Evolutionary conservation across 2,888 invertebrate species (phyloP).

Genomic region (Eristalinus sepulchralis): DNA sequence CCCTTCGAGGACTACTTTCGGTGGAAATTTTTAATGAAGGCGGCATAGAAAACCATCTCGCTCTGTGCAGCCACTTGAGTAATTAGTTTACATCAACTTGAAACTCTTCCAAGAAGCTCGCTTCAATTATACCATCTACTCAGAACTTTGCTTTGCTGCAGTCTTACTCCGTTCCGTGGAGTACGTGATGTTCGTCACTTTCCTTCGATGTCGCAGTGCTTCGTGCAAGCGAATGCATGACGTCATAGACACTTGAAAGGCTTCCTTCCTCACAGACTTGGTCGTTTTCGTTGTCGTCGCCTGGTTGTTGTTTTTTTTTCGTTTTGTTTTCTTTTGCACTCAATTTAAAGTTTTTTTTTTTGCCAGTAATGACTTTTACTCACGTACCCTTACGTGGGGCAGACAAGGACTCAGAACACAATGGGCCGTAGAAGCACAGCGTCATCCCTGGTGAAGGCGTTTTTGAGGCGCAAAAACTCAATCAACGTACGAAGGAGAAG

Average conservation of each 20-base stretch:
- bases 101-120: not conserved
- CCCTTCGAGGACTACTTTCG: not conserved
- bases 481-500: constrained; percentile 32
- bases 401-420: constrained; percentile 5
- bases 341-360: constrained; percentile 1
- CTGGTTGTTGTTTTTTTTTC: not conserved
- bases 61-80: not conserved
- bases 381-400: constrained; percentile 20
- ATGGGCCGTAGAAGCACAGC: not conserved
- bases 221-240: constrained; percentile 19
- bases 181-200: constrained; percentile 38
- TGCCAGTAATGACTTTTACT: constrained; percentile 26
- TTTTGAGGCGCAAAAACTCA: constrained; percentile 40
- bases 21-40: not conserved
- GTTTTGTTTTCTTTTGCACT: not conserved
- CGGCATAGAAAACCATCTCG: not conserved
- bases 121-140: not conserved
- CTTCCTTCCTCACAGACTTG: not conserved
- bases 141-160: not conserved
- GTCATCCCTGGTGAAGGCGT: constrained; percentile 6
- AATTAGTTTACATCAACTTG: not conserved
- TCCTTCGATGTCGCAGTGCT: constrained; percentile 15
- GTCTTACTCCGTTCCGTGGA: not conserved
- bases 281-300: not conserved
- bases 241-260: not conserved